phyloP scores from a whole-genome alignment of 2,888 invertebrate species.

The Folsomia manolachei region DNA sequence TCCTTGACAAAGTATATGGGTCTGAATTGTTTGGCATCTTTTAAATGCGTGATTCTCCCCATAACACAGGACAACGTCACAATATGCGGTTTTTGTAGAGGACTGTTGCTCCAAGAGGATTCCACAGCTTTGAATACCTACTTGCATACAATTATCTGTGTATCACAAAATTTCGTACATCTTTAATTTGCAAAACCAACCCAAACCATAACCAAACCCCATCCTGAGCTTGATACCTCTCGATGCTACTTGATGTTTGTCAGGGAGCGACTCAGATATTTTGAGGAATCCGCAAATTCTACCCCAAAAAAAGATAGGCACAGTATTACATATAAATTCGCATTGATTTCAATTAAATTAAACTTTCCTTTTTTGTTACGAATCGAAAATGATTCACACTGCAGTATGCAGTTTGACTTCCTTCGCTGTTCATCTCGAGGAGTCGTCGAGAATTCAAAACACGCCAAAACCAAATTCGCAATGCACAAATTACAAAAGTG shows the following conservation, averaged over 20 bases:
- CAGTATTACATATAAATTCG: neutral
- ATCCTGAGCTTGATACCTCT: neutral
- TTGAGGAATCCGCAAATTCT: neutral
- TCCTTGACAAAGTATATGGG: neutral
- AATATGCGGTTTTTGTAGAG: neutral
- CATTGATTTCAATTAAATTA: slow-evolving; percentile 19
- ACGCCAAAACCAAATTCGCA: too few species aligned
- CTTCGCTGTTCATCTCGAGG: slow-evolving; percentile 26
- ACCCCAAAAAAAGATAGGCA: neutral
- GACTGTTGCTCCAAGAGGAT: too few species aligned
- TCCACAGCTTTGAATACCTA: too few species aligned
- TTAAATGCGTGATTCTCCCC: neutral
- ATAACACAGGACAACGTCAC: too few species aligned
- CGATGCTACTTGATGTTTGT: neutral
- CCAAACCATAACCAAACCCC: neutral
- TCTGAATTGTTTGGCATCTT: neutral
- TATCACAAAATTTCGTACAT: neutral
- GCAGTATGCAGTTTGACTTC: slow-evolving; percentile 30
- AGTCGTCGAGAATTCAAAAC: neutral
- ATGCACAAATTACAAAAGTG: slow-evolving; percentile 12
- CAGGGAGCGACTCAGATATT: neutral
- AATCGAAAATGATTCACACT: neutral
- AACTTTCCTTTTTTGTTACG: slow-evolving; percentile 36
- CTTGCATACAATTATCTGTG: too few species aligned
- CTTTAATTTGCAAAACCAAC: neutral